Base-by-base conservation (phyloP, 2,113 vertebrate genomes). In the Zosterops lateralis region DNA sequence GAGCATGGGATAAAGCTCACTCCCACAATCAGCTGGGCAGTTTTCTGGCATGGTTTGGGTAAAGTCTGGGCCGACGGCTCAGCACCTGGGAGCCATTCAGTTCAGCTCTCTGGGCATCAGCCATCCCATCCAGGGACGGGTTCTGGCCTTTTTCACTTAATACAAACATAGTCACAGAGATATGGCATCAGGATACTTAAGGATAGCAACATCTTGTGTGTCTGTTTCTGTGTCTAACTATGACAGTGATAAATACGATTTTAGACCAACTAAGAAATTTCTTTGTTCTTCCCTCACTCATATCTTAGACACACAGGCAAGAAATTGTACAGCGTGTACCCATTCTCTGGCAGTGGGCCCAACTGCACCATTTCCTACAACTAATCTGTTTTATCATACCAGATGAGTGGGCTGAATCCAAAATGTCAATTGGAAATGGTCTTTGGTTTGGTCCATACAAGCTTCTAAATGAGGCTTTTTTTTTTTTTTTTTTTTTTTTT, bases 1-100 rank as follows among this genome's bases (percentile, higher is more conserved):
- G 44, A 14, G 9, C 24, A 29, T 2, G 15, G 10, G 6, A 7
- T 57, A 88, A 83, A 86, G 10, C 38, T 74, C 47, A 50, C 22
- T 70, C 62, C 31, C 22, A 70, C 10, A 10, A 3, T 26, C 1
- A 3, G 6, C 45, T 25, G 29, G 14, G 22, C 0, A 11, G n/a
- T 58, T 77, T 90, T 66, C 44, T 80, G 68, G 12, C 14, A 17
- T 34, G 32, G 29, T 74, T 10, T 60, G 18, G 3, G 24, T 29
- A 12, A 42, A 88, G 22, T 32, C 26, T 70, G 36, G 7, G 28
- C 11, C 38, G 34, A 36, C 32, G 29, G 7, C n/a, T 93, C 45
- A 65, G 18, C 40, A 67, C 47, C 57, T 75, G 62, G 9, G 50
- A 70, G 31, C 8, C 40, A 38, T 38, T 38, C 26, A 44, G 3